Base-by-base conservation (phyloP, 2,113 vertebrate genomes). In the Rhizomys pruinosus region DNA sequence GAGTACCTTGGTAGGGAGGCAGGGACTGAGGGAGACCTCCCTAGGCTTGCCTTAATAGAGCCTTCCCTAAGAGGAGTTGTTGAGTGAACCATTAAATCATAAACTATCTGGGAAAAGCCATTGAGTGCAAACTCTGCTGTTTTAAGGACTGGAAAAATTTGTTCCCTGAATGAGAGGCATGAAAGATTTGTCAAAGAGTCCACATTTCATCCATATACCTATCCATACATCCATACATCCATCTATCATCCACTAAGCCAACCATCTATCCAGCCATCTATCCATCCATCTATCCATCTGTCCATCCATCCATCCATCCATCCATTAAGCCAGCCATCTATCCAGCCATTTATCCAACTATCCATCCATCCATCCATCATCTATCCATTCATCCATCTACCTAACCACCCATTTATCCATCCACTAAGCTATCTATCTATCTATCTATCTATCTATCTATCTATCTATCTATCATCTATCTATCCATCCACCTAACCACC, bases 271-370 rank as follows among this genome's bases (percentile, higher is more conserved):
- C 12, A 64, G 0, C 29, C 3, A 44, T 10, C 39, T 22, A 27
- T 59, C 27, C 13, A 20, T 2, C 8, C 37, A n/a, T 47, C 3
- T 20, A 9, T 15, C 72, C 1, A 0, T 16, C n/a, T 7, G 0
- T 22, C 4, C 9, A 59, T 25, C 11, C 6, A 39, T 2, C 27
- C 76, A 80, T 16, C 17, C 5, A 32, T 4, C 59, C 37, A 22
- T 29, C 11, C 25, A 6, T 4, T 52, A 0, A 0, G 10, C n/a
- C 13, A 1, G 12, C 2, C 0, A 2, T 37, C 64, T 22, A 32
- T 10, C 39, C 25, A 15, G 5, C 20, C 22, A n/a, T 11, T 1
- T 7, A 22, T 11, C 39, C 27, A 23, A 23, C 39, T 19, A 22
- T 3, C 15, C 27, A 25, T 23, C 2, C 15, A 27, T 12, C 3